Evolutionary conservation across 1,140 invertebrate genomes (phyloP).

Genomic region (Meteorus sp.): DNA sequence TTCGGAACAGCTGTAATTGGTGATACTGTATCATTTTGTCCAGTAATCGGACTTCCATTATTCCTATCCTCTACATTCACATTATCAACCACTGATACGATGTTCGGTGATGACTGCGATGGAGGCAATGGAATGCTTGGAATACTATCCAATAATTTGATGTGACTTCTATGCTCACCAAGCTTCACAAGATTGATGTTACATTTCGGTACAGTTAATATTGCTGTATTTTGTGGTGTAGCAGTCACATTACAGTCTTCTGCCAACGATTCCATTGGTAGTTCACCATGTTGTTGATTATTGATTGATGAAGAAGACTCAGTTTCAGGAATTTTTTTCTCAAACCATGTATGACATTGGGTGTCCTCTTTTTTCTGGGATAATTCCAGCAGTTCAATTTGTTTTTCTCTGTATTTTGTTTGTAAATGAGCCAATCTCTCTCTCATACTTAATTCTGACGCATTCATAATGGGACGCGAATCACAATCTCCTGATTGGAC

Average conservation of each 20-base stretch:
- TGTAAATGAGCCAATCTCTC: conserved; percentile 78
- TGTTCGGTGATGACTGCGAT: conserved; percentile 39
- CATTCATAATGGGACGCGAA: too few relatives aligned
- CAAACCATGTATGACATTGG: conserved; percentile 38
- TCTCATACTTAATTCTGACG: conserved; percentile 79
- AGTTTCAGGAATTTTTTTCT: conserved; percentile 50
- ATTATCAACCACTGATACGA: conserved; percentile 30
- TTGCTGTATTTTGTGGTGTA: conserved; percentile 33
- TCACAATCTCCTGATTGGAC: too few relatives aligned
- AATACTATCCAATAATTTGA: conserved; percentile 53
- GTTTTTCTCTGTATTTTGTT: conserved; percentile 79
- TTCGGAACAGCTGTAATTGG: conserved; percentile 36
- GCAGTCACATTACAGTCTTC: conserved; percentile 9
- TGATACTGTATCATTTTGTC: conserved; percentile 42
- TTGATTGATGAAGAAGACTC: conserved; percentile 38
- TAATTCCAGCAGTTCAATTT: conserved; percentile 76
- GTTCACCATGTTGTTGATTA: conserved; percentile 27
- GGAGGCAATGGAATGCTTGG: conserved; percentile 47
- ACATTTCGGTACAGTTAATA: conserved; percentile 44
- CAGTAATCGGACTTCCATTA: conserved; percentile 35
- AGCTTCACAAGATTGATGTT: conserved; percentile 54
- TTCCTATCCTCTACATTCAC: conserved; percentile 39
- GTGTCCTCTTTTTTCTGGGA: conserved; percentile 60
- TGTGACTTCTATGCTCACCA: conserved; percentile 48
- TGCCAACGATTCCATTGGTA: conserved; percentile 24